Evolutionary conservation across 1,140 invertebrate species (phyloP), one percentile per base, ranked within the genome.

Genomic region (Sitophilus oryzae): DNA sequence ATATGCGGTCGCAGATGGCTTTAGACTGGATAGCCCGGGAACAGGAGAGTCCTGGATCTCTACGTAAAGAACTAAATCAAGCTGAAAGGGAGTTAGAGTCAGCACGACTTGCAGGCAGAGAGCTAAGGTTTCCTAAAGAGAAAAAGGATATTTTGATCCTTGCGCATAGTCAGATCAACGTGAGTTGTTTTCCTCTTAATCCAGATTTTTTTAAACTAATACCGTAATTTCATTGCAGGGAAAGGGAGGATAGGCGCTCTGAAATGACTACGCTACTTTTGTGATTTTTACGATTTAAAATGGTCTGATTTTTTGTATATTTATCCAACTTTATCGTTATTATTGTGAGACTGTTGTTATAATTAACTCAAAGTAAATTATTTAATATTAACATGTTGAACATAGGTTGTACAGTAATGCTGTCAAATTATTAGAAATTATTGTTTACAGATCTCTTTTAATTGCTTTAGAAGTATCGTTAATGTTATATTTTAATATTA

Each of bases 1-100:
- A 93, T 66, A 96, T 96, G 93, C 79, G 93, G 44, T 90, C 90
- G 45, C 91, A 95, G 74, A 96, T 96, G 93, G 91, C 92, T 0
- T 77, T 93, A 15, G 92, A 95, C 69, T 96, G 92, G 92, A 93
- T 94, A n/a, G 88, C 91, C 1, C 74, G 85, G 10, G 90, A 93
- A 64, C 84, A 91, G 52, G 91, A 95, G 65, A 77, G 79, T 14
- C 79, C 83, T 0, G 89, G 89, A 0, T 82, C 91, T 22, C 82
- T 96, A 11, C 77, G 84, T 0, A 79, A 84, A 56, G 92, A 96
- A 71, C 74, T 96, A 40, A 82, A 84, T 30, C 77, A 85, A 40
- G 89, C 91, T 1, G 90, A 95, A 70, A 76, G 88, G 22, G 93
- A 96, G 73, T 77, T 96, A 20, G 89, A 93, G 66, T 84, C 86